A percentile compares a stretch with the other conserved stretches of the same genome.
These are phyloP conservation scores for Dryobates pubescens DNA, from an alignment of 2,797 vertebrate genomes.

Conservation along the genomic window DNA sequence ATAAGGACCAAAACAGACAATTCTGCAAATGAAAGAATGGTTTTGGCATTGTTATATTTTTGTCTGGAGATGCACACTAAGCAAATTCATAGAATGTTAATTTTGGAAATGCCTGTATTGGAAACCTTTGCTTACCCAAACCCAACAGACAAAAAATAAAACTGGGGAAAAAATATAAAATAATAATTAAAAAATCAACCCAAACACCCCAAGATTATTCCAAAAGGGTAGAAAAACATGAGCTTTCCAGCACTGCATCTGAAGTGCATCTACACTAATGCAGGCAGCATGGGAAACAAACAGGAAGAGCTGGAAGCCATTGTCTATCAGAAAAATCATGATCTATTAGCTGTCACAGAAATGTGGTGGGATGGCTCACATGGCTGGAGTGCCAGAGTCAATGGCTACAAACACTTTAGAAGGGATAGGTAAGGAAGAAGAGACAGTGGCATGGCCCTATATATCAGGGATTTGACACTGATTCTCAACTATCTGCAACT, in stretches of 20 bases:
- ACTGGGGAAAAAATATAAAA: neutral
- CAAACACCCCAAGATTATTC: neutral
- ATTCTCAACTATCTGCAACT: neutral
- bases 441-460: too few species aligned
- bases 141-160: neutral
- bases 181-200: neutral
- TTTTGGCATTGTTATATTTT: conserved; percentile 4
- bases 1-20: conserved; percentile 11
- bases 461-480: too few species aligned
- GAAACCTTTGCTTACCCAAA: neutral
- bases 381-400: too few species aligned
- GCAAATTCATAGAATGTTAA: neutral
- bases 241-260: neutral
- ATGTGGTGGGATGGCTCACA: too few species aligned
- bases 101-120: conserved; percentile 11
- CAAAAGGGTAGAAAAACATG: neutral
- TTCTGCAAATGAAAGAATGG: conserved; percentile 31
- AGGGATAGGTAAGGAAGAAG: too few species aligned
- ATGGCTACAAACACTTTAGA: too few species aligned
- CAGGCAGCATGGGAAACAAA: too few species aligned
- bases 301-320: too few species aligned
- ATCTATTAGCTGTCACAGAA: too few species aligned
- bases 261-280: too few species aligned
- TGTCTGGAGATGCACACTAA: conserved; percentile 2
- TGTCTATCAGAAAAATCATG: too few species aligned